phyloP scores from a whole-genome alignment of 2,797 vertebrate species.

The Crocidura indochinensis region DNA sequence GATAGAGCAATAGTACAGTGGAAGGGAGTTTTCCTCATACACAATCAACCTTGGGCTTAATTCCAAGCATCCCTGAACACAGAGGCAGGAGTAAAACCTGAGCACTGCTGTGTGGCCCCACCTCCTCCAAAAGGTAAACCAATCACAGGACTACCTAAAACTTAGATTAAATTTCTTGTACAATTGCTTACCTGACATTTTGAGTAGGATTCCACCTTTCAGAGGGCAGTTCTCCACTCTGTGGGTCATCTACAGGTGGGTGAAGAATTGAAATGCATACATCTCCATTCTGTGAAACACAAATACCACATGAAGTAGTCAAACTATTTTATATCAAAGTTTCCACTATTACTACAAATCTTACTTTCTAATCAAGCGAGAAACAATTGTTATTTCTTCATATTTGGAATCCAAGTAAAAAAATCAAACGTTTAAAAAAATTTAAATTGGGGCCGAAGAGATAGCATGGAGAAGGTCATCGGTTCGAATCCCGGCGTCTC shows the following conservation, averaged over 20 bases:
- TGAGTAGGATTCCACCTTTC: conserved; percentile 99
- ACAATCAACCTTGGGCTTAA: background rate
- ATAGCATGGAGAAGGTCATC: no score
- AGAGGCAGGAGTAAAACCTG: no score
- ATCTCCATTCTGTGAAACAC: conserved; percentile 95
- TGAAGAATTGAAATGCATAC: conserved; percentile 99
- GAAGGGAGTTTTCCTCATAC: no score
- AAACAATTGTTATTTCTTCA: conserved; percentile 64
- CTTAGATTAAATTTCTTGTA: background rate
- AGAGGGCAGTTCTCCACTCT: conserved; percentile 98
- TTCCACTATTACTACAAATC: conserved; percentile 55
- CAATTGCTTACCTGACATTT: conserved; percentile 95
- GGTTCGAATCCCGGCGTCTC: no score
- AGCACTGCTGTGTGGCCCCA: no score
- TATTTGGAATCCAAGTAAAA: conserved; percentile 15
- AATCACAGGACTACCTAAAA: background rate
- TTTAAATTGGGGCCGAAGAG: no score
- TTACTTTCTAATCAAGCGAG: conserved; percentile 11
- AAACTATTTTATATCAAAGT: conserved; percentile 2
- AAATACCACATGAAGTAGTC: conserved; percentile 70
- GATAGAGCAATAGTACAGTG: no score
- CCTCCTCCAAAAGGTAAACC: no score
- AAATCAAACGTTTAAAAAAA: background rate
- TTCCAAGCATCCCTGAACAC: no score
- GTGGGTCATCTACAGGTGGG: conserved; percentile 98